Evolutionary conservation across 2,113 vertebrate genomes (phyloP).

Genomic region (Hypocryptadius cinnamomeus): DNA sequence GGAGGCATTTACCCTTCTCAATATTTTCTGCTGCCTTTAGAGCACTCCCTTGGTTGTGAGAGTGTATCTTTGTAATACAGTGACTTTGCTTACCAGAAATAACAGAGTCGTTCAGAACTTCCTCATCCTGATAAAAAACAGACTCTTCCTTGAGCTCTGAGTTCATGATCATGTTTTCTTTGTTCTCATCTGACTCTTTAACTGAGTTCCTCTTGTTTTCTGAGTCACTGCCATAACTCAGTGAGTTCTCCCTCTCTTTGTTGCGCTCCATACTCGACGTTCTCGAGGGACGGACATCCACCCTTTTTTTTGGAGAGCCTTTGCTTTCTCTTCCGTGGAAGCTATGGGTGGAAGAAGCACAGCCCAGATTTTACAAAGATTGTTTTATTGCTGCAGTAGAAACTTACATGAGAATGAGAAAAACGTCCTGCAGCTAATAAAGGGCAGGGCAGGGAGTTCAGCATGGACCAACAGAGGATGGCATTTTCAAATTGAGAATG

Average conservation of each 20-base stretch:
- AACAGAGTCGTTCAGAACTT: conserved; percentile 87
- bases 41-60: accelerated
- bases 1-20: neutral
- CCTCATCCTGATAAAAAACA: conserved; percentile 79
- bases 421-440: neutral
- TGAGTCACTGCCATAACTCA: conserved; percentile 49
- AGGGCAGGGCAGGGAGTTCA: neutral
- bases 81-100: conserved; percentile 86
- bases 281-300: conserved; percentile 80
- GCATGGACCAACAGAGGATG: neutral
- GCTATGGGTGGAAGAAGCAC: conserved; percentile 58
- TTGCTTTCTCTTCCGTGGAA: conserved; percentile 85
- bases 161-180: conserved; percentile 87
- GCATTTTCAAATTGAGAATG: neutral
- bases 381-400: neutral
- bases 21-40: neutral
- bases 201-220: conserved; percentile 68
- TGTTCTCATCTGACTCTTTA: conserved; percentile 89
- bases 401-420: neutral
- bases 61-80: neutral
- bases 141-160: conserved; percentile 77
- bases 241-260: conserved; percentile 63
- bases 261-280: conserved; percentile 80
- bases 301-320: conserved; percentile 83
- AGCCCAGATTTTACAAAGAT: neutral